Base-by-base conservation (phyloP, 2,888 invertebrate species). In the Myathropa florea region DNA sequence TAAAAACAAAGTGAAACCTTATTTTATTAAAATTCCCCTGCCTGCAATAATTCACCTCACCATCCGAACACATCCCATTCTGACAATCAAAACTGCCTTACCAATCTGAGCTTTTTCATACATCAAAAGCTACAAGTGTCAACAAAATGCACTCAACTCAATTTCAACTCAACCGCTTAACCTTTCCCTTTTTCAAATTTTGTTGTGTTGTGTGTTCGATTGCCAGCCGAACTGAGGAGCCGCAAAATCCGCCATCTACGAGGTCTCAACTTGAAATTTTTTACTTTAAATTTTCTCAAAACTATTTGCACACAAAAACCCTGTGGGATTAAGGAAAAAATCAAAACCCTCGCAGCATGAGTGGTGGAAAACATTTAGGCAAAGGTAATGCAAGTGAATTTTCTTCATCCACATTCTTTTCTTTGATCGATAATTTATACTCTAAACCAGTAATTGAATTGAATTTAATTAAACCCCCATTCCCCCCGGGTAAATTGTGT, bases 321-420 rank as follows among this genome's bases (percentile, higher is more conserved):
- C 18, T 18, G 46, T 46, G 46, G 36, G 39, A 7, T n/a, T 21
- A 10, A 33, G n/a, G 0, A 64, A 21, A 70, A 71, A 9, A 64
- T 9, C 9, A 12, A n/a, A n/a, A 39, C 9, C 2, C 14, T 46
- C 18, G 46, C n/a, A 88, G 36, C n/a, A 89, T 89, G 88, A 87
- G 81, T 65, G 87, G 72, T 24, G 87, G 88, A 68, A 85, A 85
- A 39, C 88, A 88, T 87, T 83, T 87, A 28, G 36, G 71, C 63
- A 89, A 84, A 88, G 88, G 88, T 88, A 83, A 80, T 30, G 12
- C 10, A 46, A 46, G 46, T 46, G 46, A 18, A 6, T 46, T 46
- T 18, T 46, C 18, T 46, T 18, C 18, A 46, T 46, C 46, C 18
- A 59, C 59, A 59, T 59, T 26, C 59, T 26, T 59, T 59, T 26